Base-by-base conservation (phyloP, 1,140 invertebrate genomes). In the Cherax quadricarinatus region DNA sequence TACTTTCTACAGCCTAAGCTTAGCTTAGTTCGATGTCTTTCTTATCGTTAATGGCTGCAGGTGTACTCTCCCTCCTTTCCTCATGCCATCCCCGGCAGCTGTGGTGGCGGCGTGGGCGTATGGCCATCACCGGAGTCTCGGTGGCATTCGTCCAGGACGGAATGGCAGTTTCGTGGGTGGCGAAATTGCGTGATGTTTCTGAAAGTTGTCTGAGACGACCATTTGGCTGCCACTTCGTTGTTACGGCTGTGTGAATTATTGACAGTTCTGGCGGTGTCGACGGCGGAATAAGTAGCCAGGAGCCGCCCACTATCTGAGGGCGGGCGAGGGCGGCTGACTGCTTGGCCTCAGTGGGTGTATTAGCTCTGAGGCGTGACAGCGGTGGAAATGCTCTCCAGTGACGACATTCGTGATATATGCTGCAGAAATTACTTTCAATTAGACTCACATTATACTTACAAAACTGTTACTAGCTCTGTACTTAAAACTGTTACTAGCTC, bases 221-320 rank as follows among this genome's bases (percentile, higher is more conserved):
- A 30, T 83, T 81, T 14, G 24, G 12, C 21, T n/a, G 78, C 53
- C 48, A 18, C 24, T 10, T 53, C 75, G 1, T 51, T 41, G 24
- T 53, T 60, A 14, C 82, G n/a, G 60, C 78, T 78, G 30, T 78
- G 78, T 60, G 73, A n/a, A 48, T 53, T 41, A 62, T 51, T 78
- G 75, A 62, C 16, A 60, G 89, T 81, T 18, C 53, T 79, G 24
- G 93, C 62, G 49, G 80, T 88, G 51, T 91, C 73, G 16, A 91
- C 81, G 30, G 89, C 80, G 12, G 87, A 86, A 24, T 91, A 85
- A 2, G 93, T 93, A 48, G 89, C 88, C 53, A 93, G 89, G 93
- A 93, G 10, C 89, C 93, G 48, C 93, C 93, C 18, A 93, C 78
- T 14, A 93, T 88, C 78, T 91, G 93, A 14, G 93, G 93, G 73